Evolutionary conservation across 2,113 vertebrate species (phyloP).

Genomic region (Scomber scombrus): DNA sequence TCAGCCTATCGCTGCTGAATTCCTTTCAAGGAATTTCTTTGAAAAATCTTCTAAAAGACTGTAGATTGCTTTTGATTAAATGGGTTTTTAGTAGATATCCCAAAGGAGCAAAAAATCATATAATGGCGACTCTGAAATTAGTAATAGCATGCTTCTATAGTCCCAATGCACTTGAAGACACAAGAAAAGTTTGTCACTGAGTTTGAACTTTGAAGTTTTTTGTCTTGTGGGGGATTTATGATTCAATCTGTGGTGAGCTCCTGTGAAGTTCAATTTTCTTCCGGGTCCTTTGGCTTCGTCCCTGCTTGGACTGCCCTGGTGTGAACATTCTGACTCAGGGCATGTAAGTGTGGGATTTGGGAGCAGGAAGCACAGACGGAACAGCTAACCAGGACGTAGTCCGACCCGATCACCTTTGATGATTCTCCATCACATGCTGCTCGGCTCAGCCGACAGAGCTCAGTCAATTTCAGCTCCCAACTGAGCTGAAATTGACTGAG

Average conservation of each 20-base stretch:
- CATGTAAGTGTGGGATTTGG: background rate
- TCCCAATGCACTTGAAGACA: constrained; percentile 24
- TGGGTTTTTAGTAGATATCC: constrained; percentile 49
- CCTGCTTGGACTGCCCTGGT: constrained; percentile 28
- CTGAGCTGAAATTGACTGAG: constrained; percentile 29
- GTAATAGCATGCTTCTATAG: constrained; percentile 17
- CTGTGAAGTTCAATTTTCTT: constrained; percentile 51
- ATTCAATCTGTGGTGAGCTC: constrained; percentile 22
- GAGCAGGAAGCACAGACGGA: constrained; percentile 6
- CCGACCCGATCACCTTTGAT: constrained; percentile 15
- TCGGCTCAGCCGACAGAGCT: background rate
- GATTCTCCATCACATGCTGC: background rate
- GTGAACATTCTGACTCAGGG: constrained; percentile 13
- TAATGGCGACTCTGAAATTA: constrained; percentile 8
- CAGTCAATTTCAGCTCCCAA: constrained; percentile 22
- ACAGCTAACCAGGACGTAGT: constrained; percentile 8
- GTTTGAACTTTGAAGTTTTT: constrained; percentile 17
- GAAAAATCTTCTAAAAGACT: constrained; percentile 67
- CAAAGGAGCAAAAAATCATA: constrained; percentile 19
- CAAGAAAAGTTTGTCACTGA: constrained; percentile 31
- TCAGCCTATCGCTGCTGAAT: constrained; percentile 33
- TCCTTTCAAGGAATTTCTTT: constrained; percentile 56
- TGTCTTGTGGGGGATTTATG: constrained; percentile 1
- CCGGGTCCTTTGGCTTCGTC: constrained; percentile 46
- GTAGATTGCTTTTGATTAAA: constrained; percentile 65